phyloP scores from a whole-genome alignment of 2,113 vertebrate genomes.

The Nothobranchius kuhntae region DNA sequence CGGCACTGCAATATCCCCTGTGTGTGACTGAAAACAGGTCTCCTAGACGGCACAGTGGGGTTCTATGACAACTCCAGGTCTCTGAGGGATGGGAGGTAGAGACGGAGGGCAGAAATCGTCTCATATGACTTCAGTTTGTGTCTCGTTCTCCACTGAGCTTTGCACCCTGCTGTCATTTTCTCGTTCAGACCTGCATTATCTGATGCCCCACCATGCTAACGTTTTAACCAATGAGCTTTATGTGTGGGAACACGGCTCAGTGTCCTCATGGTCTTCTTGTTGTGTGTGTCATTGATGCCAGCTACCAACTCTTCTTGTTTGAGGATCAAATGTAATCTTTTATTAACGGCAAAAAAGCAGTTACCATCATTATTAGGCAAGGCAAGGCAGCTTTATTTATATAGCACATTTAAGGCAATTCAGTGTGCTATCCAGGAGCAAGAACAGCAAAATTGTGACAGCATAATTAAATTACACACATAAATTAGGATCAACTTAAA shows the following conservation, averaged over 20 bases:
- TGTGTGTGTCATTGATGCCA: constrained; percentile 1
- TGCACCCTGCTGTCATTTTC: constrained; percentile 60
- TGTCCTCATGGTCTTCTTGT: background rate
- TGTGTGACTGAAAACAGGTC: constrained; percentile 60
- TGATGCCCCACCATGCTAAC: background rate
- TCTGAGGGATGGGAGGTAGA: constrained; percentile 49
- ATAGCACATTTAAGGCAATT: too few species aligned
- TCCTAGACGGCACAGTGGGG: constrained; percentile 57
- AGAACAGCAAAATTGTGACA: too few species aligned
- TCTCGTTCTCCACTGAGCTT: constrained; percentile 29
- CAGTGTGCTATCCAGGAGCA: too few species aligned
- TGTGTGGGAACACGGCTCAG: background rate
- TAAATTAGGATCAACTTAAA: too few species aligned
- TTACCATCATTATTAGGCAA: background rate
- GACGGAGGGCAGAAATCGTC: constrained; percentile 28
- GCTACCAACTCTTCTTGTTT: background rate
- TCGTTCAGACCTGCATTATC: constrained; percentile 38
- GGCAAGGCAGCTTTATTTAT: too few species aligned
- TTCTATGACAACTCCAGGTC: constrained; percentile 54
- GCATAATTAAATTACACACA: too few species aligned
- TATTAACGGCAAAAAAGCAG: background rate
- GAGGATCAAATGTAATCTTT: background rate
- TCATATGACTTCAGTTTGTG: constrained; percentile 49
- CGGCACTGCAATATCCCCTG: constrained; percentile 47
- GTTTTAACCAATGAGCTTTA: constrained; percentile 21